Evolutionary conservation across 53 echinoderm and acorn worm genomes (phyloP).

Genomic region (Astropecten irregularis): DNA sequence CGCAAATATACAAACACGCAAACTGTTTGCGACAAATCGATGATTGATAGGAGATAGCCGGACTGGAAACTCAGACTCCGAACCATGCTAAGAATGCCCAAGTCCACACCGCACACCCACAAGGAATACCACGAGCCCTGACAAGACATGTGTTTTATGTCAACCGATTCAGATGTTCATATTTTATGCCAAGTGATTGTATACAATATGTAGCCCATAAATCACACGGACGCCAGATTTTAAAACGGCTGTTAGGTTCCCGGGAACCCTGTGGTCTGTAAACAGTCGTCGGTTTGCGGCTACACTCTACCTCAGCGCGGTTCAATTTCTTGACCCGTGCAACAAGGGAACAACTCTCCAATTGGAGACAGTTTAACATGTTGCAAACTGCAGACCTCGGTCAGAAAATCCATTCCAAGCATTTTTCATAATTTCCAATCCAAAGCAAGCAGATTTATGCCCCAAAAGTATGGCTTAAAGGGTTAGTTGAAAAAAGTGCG

Average conservation of each 20-base stretch:
- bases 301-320: no score
- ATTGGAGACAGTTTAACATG: no score
- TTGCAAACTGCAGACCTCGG: no score
- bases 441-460: no score
- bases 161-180: neutral
- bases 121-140: neutral
- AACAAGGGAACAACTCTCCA: no score
- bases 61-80: conserved; percentile 7
- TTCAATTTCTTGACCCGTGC: no score
- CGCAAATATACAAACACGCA: neutral
- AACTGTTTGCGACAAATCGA: neutral
- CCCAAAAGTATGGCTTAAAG: no score
- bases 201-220: conserved; percentile 36
- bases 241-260: neutral
- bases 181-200: conserved; percentile 24
- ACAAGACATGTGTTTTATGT: conserved; percentile 43
- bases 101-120: neutral
- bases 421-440: no score
- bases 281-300: conserved; percentile 10
- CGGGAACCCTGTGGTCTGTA: neutral
- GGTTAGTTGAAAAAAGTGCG: no score
- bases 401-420: no score
- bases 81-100: conserved; percentile 25
- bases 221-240: neutral
- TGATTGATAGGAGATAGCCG: conserved; percentile 10